Percentiles rank a stretch among this genome's conserved stretches.
phyloP scores from a whole-genome alignment of 1,140 invertebrate species.

The Drosophila bocki region DNA sequence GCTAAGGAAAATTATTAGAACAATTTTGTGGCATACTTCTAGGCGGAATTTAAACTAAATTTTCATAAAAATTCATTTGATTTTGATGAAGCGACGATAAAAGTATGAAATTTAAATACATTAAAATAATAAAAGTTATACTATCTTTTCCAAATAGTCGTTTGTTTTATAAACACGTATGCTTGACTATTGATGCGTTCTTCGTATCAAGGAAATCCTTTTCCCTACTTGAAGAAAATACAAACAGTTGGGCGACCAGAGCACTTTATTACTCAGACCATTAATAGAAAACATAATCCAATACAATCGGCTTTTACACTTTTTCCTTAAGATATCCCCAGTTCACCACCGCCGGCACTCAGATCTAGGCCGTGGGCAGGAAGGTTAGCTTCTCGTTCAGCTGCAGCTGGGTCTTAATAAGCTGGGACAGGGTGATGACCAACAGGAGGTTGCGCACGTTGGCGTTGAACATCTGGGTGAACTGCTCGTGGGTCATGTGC shows the following conservation, averaged over 20 bases:
- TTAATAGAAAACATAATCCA: conserved; percentile 54
- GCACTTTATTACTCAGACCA: conserved; percentile 64
- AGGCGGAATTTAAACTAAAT: too few relatives aligned
- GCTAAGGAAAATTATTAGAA: too few relatives aligned
- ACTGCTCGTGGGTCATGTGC: conserved; percentile 94
- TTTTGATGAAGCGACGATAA: too few relatives aligned
- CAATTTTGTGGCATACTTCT: too few relatives aligned
- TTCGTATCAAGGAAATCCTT: neutral
- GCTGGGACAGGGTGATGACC: conserved; percentile 97
- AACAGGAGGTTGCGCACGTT: conserved; percentile 98
- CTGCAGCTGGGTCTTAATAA: conserved; percentile 98
- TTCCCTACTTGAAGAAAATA: neutral
- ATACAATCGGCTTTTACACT: conserved; percentile 65
- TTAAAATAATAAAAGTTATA: too few relatives aligned
- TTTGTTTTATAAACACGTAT: too few relatives aligned
- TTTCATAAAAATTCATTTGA: too few relatives aligned
- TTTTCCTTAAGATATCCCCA: conserved; percentile 48
- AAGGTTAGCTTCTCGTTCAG: conserved; percentile 97
- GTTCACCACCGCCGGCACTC: neutral
- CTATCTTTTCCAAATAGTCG: too few relatives aligned
- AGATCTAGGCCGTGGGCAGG: conserved; percentile 86
- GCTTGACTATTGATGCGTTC: too few relatives aligned
- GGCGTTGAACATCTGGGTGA: conserved; percentile 97
- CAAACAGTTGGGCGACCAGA: conserved; percentile 18
- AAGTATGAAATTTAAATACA: too few relatives aligned